Base-by-base conservation (phyloP, 92 coral and sea anemone species). In the Pocillopora meandrina region DNA sequence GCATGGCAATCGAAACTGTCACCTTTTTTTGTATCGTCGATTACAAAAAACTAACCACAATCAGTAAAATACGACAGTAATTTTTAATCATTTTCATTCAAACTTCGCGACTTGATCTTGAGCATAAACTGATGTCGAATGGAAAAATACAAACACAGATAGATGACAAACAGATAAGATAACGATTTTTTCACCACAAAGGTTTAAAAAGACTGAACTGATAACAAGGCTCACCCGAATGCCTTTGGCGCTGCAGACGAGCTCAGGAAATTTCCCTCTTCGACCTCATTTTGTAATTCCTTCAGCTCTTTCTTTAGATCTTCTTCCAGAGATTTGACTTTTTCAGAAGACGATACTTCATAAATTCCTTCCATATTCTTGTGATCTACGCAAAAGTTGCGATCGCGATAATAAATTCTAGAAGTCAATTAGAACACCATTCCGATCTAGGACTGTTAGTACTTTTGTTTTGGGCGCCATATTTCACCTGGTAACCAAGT, bases 251-350 rank as follows among this genome's bases (percentile, higher is more conserved):
- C 61, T 42, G 85, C 20, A 11, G 87, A 72, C 0, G 92, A 85
- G 71, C 89, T 90, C 80, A 96, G 72, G 79, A 92, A 92, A 74
- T 91, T 95, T 79, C 98, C 94, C 61, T 96, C 99, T 82, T 96
- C 99, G 71, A 96, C 93, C 83, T 95, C 99, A 82, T 91, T 93
- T 82, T 96, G 99, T 12, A 96, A 87, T 65, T 96, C 98, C 77
- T 95, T 94, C 69, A 96, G 80, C 74, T 96, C 99, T 72, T 96
- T 94, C 11, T 86, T 92, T 17, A 96, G 89, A 77, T 96, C 99
- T 68, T 96, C 98, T 71, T 96, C 99, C 20, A 93, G 58, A 33
- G 98, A 65, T 82, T 90, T 92, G 20, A 96, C 99, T 62, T 95
- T 94, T 61, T 96, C 99, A 1, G 97, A 89, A 59, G 97, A 92